Percentiles rank a stretch among this genome's conserved stretches.
Evolutionary conservation across 2,888 invertebrate genomes (phyloP).

Genomic region (Mythimna albipuncta): DNA sequence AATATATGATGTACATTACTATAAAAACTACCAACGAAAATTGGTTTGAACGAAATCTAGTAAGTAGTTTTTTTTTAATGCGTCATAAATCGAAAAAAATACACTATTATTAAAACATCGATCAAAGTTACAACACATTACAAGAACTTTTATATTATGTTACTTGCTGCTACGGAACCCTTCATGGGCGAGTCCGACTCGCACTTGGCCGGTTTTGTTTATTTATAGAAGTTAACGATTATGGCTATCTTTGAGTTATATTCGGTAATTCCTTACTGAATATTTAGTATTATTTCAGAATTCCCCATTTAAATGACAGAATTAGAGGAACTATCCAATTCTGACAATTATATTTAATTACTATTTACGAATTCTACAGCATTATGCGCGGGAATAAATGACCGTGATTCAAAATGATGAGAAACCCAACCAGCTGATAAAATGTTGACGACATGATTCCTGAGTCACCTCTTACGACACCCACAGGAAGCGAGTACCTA

Average conservation of each 20-base stretch:
- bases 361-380: slow-evolving; percentile 13
- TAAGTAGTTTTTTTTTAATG: too few relatives aligned
- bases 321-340: neutral
- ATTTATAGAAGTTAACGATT: neutral
- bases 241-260: neutral
- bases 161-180: too few relatives aligned
- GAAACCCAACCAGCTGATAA: slow-evolving; percentile 35
- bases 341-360: neutral
- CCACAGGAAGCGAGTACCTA: slow-evolving; percentile 48
- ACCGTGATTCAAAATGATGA: neutral
- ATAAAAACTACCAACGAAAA: too few relatives aligned
- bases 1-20: too few relatives aligned
- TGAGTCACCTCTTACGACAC: slow-evolving; percentile 51
- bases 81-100: too few relatives aligned
- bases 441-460: slow-evolving; percentile 33
- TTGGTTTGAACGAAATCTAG: too few relatives aligned
- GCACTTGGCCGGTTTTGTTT: too few relatives aligned
- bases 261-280: neutral
- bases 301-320: neutral
- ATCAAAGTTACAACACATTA: too few relatives aligned
- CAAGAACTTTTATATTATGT: too few relatives aligned
- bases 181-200: too few relatives aligned
- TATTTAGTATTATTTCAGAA: neutral
- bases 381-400: neutral
- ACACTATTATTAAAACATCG: too few relatives aligned